Evolutionary conservation across 2,113 vertebrate genomes (phyloP).

Genomic region (Coptodon bakossiorum): DNA sequence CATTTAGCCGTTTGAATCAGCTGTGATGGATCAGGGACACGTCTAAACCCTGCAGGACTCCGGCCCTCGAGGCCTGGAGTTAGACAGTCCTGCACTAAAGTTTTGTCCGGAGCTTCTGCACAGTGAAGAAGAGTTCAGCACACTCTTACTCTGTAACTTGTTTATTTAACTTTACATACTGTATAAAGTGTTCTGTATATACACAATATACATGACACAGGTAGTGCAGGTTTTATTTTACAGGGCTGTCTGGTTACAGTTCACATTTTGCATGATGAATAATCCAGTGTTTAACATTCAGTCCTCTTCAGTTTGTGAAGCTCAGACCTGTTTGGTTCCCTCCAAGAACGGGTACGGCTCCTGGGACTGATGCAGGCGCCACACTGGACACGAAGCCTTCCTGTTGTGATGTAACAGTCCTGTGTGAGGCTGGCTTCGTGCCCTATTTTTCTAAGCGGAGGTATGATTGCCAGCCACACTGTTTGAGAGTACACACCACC

Average conservation of each 20-base stretch:
- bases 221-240: constrained; percentile 27
- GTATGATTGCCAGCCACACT: not conserved
- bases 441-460: not conserved
- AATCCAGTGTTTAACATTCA: constrained; percentile 49
- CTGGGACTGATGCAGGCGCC: not conserved
- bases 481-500: not conserved
- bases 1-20: not conserved
- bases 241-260: not conserved
- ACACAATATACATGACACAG: constrained; percentile 55
- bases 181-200: constrained; percentile 55
- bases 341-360: not conserved
- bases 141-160: not conserved
- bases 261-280: constrained; percentile 19
- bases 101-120: not conserved
- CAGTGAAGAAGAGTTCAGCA: not conserved
- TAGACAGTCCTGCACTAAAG: accelerated
- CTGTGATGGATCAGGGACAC: not conserved
- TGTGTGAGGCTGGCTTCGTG: not conserved
- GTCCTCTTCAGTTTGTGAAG: not conserved
- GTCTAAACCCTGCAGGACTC: accelerated
- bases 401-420: not conserved
- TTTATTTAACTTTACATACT: constrained; percentile 57
- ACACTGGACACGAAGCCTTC: not conserved
- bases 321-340: not conserved
- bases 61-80: accelerated